These are phyloP conservation scores for Halocynthia roretzi DNA, from an alignment of 23 tunicate genomes.

Conservation along the genomic window DNA sequence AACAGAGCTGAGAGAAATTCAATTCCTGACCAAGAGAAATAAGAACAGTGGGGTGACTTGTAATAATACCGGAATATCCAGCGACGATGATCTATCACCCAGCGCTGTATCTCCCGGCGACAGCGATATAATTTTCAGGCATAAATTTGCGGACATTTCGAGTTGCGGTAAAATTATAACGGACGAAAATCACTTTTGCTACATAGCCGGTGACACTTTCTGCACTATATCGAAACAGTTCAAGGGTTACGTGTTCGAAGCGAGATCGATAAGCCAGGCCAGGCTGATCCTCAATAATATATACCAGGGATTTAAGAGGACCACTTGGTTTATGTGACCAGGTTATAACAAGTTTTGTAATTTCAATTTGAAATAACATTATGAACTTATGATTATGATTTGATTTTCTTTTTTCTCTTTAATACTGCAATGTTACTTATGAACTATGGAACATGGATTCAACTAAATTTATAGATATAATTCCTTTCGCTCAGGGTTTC, in stretches of 20 bases:
- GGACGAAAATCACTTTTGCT: slow-evolving; percentile 71
- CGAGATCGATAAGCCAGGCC: slow-evolving; percentile 52
- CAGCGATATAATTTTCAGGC: slow-evolving; percentile 30
- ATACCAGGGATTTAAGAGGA: slow-evolving; percentile 85
- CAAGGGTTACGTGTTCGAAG: slow-evolving; percentile 71
- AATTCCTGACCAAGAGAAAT: neutral
- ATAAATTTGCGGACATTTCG: slow-evolving; percentile 85
- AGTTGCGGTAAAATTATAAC: slow-evolving; percentile 77
- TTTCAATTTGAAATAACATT: neutral
- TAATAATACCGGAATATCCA: neutral
- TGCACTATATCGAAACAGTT: slow-evolving; percentile 81
- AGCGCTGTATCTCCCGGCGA: neutral
- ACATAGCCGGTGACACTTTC: slow-evolving; percentile 85
- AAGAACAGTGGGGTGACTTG: neutral
- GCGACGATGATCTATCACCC: neutral
- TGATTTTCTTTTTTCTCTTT: neutral
- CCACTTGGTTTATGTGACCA: slow-evolving; percentile 79
- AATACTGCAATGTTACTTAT: neutral
- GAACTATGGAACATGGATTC: too few species aligned
- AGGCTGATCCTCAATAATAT: slow-evolving; percentile 51
- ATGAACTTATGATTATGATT: neutral
- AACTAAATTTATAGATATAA: too few species aligned
- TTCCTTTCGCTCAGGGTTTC: too few species aligned
- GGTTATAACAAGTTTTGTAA: neutral
- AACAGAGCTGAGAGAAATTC: neutral